A percentile compares a stretch with the other conserved stretches of the same genome.
Conservation (phyloP, 92 coral and sea anemone species). For the Paramuricea clavata region DNA sequence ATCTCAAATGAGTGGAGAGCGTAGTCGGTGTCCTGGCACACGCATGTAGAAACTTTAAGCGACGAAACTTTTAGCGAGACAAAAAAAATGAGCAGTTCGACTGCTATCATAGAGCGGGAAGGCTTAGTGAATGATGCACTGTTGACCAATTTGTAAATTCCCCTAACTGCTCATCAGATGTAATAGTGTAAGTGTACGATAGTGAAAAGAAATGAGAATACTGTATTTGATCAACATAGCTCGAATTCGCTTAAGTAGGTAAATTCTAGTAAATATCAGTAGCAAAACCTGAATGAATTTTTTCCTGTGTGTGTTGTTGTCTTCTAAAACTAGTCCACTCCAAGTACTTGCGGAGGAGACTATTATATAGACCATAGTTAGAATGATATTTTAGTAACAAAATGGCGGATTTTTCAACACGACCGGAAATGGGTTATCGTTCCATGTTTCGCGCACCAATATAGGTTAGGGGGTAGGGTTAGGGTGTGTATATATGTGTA, state of each 20-base stretch:
- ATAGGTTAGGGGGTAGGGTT: too few species aligned
- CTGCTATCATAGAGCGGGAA: slow-evolving; percentile 24
- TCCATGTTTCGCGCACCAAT: too few species aligned
- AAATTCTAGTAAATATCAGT: slow-evolving; percentile 54
- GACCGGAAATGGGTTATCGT: too few species aligned
- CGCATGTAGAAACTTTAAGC: slow-evolving; percentile 57
- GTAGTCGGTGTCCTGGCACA: slow-evolving; percentile 46
- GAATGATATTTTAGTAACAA: background rate
- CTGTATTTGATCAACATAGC: slow-evolving; percentile 54
- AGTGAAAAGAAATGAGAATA: slow-evolving; percentile 49
- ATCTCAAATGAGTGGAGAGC: slow-evolving; percentile 52
- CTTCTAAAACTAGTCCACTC: background rate
- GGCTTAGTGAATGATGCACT: slow-evolving; percentile 36
- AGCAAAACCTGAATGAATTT: slow-evolving; percentile 39
- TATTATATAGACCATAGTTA: background rate
- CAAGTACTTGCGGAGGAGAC: background rate
- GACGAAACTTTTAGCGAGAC: slow-evolving; percentile 43
- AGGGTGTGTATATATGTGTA: too few species aligned
- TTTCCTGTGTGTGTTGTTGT: background rate
- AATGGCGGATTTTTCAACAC: background rate
- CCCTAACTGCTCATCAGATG: slow-evolving; percentile 55
- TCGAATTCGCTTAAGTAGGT: slow-evolving; percentile 56
- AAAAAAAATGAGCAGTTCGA: slow-evolving; percentile 46
- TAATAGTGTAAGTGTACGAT: slow-evolving; percentile 60
- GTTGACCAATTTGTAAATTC: slow-evolving; percentile 60